Evolutionary conservation across 2,113 vertebrate genomes (phyloP).

Genomic region (Blennius ocellaris): DNA sequence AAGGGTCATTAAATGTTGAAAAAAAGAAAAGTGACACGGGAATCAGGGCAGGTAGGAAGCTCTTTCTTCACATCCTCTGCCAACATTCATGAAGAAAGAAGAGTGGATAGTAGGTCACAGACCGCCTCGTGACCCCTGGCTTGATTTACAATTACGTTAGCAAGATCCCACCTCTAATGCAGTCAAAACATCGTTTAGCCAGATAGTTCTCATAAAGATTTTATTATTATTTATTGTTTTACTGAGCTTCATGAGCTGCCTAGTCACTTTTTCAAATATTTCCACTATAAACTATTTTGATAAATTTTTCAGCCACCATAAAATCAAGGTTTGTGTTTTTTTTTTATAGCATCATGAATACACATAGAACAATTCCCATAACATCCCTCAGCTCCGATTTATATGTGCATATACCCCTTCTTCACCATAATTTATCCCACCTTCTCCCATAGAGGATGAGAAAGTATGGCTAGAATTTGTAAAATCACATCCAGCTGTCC

Average conservation of each 20-base stretch:
- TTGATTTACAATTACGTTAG: constrained; percentile 59
- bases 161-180: constrained; percentile 46
- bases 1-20: constrained; percentile 55
- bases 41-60: constrained; percentile 2
- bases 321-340: constrained; percentile 74
- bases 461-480: constrained; percentile 72
- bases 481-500: constrained; percentile 54
- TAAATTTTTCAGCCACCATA: constrained; percentile 65
- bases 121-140: constrained; percentile 57
- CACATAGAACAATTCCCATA: constrained; percentile 59
- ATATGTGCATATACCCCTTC: constrained; percentile 39
- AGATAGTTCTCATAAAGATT: constrained; percentile 69
- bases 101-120: constrained; percentile 52
- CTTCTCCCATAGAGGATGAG: constrained; percentile 64
- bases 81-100: constrained; percentile 62
- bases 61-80: constrained; percentile 39
- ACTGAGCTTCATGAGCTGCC: constrained; percentile 57
- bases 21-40: constrained; percentile 38
- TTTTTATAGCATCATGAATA: constrained; percentile 68
- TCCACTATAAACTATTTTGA: constrained; percentile 72
- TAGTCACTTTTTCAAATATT: constrained; percentile 62
- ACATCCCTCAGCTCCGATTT: constrained; percentile 68
- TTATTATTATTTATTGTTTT: constrained; percentile 69
- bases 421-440: constrained; percentile 46
- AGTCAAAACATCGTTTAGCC: constrained; percentile 67